These are phyloP conservation scores for Mallotus villosus DNA, from an alignment of 2,797 vertebrate species.

Conservation along the genomic window DNA sequence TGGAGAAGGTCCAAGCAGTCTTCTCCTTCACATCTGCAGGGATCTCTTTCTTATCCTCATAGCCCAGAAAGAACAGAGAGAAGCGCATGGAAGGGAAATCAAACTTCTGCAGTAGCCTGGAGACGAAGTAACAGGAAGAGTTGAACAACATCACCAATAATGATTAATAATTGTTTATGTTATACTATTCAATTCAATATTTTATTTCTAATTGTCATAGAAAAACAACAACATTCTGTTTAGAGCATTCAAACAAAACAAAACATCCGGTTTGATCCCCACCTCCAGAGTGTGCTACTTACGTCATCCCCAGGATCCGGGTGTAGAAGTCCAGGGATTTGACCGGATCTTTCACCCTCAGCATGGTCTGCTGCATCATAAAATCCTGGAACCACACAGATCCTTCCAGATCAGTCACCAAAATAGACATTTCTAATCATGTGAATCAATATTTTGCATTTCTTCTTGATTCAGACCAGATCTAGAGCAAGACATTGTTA, in stretches of 20 bases:
- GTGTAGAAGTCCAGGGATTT: constrained; percentile 98
- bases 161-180: no score
- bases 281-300: constrained; percentile 59
- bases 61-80: constrained; percentile 95
- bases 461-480: no score
- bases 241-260: no score
- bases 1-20: constrained; percentile 90
- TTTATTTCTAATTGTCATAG: no score
- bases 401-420: background rate
- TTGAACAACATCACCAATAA: no score
- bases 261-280: no score
- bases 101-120: constrained; percentile 90
- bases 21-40: constrained; percentile 82
- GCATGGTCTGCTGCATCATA: constrained; percentile 96
- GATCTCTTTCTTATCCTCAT: constrained; percentile 94
- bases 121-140: background rate
- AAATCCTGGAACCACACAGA: constrained; percentile 81
- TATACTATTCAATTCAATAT: no score
- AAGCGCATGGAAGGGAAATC: constrained; percentile 97
- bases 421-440: no score
- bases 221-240: no score
- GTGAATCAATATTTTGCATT: no score
- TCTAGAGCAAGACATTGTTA: no score
- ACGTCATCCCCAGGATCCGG: constrained; percentile 96
- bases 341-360: constrained; percentile 92